A percentile compares a stretch with the other conserved stretches of the same genome.
Evolutionary conservation across 2,113 vertebrate genomes (phyloP).

Genomic region (Strigops habroptila): DNA sequence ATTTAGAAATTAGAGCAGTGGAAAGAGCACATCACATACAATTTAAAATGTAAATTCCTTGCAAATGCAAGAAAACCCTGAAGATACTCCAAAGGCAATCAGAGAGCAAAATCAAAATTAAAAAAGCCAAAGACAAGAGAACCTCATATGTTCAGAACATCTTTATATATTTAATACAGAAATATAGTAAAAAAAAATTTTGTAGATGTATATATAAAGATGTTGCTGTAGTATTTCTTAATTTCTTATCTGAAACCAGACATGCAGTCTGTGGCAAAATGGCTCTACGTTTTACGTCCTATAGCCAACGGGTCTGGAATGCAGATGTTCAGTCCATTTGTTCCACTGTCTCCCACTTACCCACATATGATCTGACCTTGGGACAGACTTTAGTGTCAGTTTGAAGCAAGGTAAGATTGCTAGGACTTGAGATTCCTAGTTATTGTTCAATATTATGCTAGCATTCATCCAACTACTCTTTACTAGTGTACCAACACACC

Average conservation of each 20-base stretch:
- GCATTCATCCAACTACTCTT: not conserved
- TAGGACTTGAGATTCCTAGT: not conserved
- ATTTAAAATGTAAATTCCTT: conserved; percentile 45
- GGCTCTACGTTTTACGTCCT: not conserved
- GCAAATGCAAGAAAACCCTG: conserved; percentile 30
- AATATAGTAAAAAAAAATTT: not conserved
- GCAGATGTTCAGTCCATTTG: not conserved
- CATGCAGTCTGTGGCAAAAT: not conserved
- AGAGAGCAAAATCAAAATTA: not conserved
- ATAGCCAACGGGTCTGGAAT: not conserved
- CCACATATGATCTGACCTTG: not conserved
- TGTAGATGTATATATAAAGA: not conserved
- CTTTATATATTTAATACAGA: not conserved
- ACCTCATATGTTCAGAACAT: not conserved
- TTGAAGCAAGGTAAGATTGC: not conserved
- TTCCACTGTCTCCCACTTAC: not conserved
- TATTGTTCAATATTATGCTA: too few species aligned
- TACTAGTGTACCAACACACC: not conserved
- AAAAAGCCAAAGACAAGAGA: not conserved
- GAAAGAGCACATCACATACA: not conserved
- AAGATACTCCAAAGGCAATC: not conserved
- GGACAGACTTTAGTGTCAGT: not conserved
- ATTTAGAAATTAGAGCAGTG: conserved; percentile 7
- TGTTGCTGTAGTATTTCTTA: not conserved
- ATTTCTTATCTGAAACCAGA: not conserved